phyloP scores from a whole-genome alignment of 35 echinoderm and acorn worm species.

The Apostichopus parvimensis region DNA sequence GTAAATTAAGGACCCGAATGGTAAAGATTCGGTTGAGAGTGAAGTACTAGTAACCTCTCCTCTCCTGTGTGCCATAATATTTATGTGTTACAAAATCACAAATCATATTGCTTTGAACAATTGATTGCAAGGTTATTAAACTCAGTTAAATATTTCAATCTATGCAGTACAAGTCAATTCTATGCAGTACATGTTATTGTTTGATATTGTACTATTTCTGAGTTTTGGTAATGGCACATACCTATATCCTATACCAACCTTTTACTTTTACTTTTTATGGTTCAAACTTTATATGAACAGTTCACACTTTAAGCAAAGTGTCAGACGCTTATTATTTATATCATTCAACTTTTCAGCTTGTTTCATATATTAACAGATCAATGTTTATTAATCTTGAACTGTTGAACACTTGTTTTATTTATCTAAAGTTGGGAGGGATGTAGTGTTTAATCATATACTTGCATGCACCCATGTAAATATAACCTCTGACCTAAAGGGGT shows the following conservation, averaged over 20 bases:
- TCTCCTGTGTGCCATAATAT: too few species aligned
- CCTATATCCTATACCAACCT: neutral
- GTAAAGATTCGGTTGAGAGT: too few species aligned
- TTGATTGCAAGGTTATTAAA: neutral
- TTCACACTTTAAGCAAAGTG: neutral
- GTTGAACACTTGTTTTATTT: neutral
- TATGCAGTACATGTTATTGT: neutral
- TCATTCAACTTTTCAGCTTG: neutral
- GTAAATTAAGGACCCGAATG: too few species aligned
- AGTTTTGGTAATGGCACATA: neutral
- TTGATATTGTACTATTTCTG: too few species aligned
- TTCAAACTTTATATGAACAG: neutral
- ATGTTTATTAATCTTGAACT: neutral
- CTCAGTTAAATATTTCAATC: neutral
- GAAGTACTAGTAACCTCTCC: too few species aligned
- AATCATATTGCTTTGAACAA: neutral
- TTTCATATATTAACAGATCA: neutral
- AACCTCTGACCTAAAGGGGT: too few species aligned
- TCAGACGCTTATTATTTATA: neutral
- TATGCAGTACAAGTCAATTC: neutral
- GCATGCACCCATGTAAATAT: too few species aligned
- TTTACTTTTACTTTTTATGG: too few species aligned
- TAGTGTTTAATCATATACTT: neutral
- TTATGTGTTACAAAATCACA: too few species aligned
- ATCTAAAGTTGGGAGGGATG: neutral